These are phyloP conservation scores for Anthophora plumipes DNA, from an alignment of 2,888 invertebrate species.

Conservation along the genomic window DNA sequence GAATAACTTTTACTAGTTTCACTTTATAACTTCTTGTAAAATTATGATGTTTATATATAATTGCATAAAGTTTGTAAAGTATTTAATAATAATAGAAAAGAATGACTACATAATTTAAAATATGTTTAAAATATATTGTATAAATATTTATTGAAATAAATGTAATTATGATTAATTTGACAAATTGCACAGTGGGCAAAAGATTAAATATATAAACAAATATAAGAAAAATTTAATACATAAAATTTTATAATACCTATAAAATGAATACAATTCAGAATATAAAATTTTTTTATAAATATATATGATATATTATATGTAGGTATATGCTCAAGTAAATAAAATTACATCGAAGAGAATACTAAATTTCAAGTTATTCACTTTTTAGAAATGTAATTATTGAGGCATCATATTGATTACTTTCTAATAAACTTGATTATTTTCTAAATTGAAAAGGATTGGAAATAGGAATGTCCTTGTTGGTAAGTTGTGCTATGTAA, in stretches of 20 bases:
- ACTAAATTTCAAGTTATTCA: conserved; percentile 2
- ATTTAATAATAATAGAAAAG: too few relatives aligned
- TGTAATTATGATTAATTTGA: too few relatives aligned
- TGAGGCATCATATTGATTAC: not conserved
- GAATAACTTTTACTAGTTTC: not conserved
- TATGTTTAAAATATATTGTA: too few relatives aligned
- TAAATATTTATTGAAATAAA: too few relatives aligned
- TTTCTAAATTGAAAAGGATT: not conserved
- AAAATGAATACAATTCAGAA: too few relatives aligned
- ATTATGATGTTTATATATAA: too few relatives aligned
- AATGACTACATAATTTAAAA: too few relatives aligned
- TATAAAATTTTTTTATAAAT: too few relatives aligned
- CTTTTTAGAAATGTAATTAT: not conserved
- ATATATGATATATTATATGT: too few relatives aligned
- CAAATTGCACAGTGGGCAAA: not conserved
- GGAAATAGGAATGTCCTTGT: conserved; percentile 16
- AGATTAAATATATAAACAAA: not conserved
- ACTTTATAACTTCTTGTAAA: not conserved
- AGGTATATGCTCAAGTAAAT: not conserved
- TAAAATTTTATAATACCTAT: not conserved
- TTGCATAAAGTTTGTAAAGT: too few relatives aligned
- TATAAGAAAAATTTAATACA: not conserved
- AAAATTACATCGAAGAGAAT: not conserved
- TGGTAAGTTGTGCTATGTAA: conserved; percentile 14
- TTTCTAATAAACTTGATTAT: not conserved